A percentile compares a stretch with the other conserved stretches of the same genome.
These are phyloP conservation scores for Polypedilum pembai DNA, from an alignment of 1,140 invertebrate genomes.

Conservation along the genomic window DNA sequence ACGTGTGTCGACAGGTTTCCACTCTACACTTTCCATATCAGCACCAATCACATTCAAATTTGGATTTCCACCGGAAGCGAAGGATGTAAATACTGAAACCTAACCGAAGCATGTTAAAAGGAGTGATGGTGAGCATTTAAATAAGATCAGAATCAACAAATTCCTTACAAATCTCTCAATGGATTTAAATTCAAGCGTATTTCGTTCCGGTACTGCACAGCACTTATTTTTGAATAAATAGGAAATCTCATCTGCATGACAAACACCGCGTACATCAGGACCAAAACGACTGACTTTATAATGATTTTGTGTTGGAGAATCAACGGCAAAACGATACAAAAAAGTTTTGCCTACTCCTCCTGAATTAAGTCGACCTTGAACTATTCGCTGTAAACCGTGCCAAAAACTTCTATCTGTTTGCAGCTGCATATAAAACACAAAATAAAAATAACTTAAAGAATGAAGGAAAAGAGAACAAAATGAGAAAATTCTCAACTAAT, in stretches of 20 bases:
- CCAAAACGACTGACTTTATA: not conserved
- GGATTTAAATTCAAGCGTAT: slow-evolving; percentile 37
- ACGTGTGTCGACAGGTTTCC: slow-evolving; percentile 36
- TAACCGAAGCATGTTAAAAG: not conserved
- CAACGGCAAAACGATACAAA: slow-evolving; percentile 10
- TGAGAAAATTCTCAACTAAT: not conserved
- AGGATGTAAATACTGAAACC: slow-evolving; percentile 43
- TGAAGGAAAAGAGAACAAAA: not conserved
- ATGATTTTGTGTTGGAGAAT: slow-evolving; percentile 37
- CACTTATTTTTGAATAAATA: slow-evolving; percentile 52
- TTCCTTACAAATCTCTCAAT: slow-evolving; percentile 44
- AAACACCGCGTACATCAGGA: slow-evolving; percentile 41
- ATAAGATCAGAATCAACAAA: not conserved
- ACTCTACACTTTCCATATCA: slow-evolving; percentile 34
- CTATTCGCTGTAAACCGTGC: slow-evolving; percentile 3
- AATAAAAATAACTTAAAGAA: not conserved
- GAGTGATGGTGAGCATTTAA: not conserved
- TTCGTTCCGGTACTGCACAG: slow-evolving; percentile 40
- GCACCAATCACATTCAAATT: slow-evolving; percentile 36
- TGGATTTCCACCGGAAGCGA: slow-evolving; percentile 42
- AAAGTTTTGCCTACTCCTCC: not conserved
- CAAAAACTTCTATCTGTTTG: slow-evolving; percentile 8
- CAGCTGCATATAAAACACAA: not conserved
- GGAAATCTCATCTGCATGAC: slow-evolving; percentile 56
- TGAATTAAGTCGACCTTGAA: slow-evolving; percentile 7